A percentile compares a stretch with the other conserved stretches of the same genome.
Conservation (phyloP, 2,797 vertebrate species). For the Gobionotothen gibberifrons region DNA sequence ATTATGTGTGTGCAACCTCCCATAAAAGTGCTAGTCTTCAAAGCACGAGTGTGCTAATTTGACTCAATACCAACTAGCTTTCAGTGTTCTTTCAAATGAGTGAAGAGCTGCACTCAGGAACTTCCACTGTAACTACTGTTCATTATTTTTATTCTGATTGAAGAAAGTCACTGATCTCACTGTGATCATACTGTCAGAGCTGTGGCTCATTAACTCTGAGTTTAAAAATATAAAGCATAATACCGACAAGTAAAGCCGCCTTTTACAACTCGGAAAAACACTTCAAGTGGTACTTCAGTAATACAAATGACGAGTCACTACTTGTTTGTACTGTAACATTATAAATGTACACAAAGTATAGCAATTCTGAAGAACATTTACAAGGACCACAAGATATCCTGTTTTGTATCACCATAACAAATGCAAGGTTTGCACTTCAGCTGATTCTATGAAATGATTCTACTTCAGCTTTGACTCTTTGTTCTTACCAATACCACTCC, state of each 20-base stretch:
- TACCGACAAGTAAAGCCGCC: neutral
- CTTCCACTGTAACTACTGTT: constrained; percentile 23
- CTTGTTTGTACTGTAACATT: neutral
- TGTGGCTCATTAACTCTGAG: constrained; percentile 9
- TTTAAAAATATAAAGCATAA: neutral
- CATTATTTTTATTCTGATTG: constrained; percentile 43
- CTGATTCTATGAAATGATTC: constrained; percentile 18
- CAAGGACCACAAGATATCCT: neutral
- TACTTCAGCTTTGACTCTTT: constrained; percentile 38
- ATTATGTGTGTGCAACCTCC: constrained; percentile 65
- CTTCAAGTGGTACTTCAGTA: neutral
- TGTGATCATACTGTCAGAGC: constrained; percentile 39
- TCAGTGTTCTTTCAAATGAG: constrained; percentile 51
- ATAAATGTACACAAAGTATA: neutral
- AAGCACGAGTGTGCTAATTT: constrained; percentile 62
- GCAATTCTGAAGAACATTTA: neutral
- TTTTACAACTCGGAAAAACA: neutral
- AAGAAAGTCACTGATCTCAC: constrained; percentile 45
- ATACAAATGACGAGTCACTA: neutral
- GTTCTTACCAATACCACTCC: constrained; percentile 19
- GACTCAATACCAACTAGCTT: constrained; percentile 53
- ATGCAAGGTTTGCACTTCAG: constrained; percentile 8
- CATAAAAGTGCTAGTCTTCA: constrained; percentile 63
- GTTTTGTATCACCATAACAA: neutral
- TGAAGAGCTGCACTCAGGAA: constrained; percentile 44